Base-by-base conservation (phyloP, 2,113 vertebrate species). In the Pseudois nayaur region DNA sequence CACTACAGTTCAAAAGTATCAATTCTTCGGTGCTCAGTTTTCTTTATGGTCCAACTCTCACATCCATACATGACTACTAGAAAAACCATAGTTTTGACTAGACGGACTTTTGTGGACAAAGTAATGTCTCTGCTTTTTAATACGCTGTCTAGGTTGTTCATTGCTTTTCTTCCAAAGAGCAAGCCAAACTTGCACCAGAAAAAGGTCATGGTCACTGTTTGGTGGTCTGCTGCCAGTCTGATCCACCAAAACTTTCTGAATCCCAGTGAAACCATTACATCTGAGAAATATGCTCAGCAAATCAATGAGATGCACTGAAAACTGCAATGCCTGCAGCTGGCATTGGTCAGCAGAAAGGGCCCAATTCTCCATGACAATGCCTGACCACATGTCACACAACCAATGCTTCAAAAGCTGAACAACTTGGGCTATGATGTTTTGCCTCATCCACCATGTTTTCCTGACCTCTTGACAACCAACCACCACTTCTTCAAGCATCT, bases 141-240 rank as follows among this genome's bases (percentile, higher is more conserved):
- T 11, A 36, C 0, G 0, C 64, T 67, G 2, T 67, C 64, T 67
- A 67, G 17, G 33, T 67, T 67, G 16, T 19, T 67, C 33, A 36
- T 67, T 19, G 64, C 33, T 67, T 36, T 67, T 67, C 17, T 67
- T 67, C 64, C 33, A 67, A 36, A n/a, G 33, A 36, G 17, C 64
- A 74, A 74, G 67, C 36, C 36, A 40, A 74, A 40, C 67, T 40
- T 74, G 10, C 3, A 40, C 19, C 36, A 74, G 36, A 74, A 6
- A 74, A 40, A 74, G 67, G 67, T 74, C 36, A 74, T 40, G 67
- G 36, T 74, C 21, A 74, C 36, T 74, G 21, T 74, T 40, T 74
- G 36, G 19, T 74, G 67, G 67, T 40, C 36, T 40, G n/a, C n/a
- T 71, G 21, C 67, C 36, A 21, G 9, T 40, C 11, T 74, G 67